Conservation (phyloP, 2,888 invertebrate genomes). For the Rugalucina vietnamica region DNA sequence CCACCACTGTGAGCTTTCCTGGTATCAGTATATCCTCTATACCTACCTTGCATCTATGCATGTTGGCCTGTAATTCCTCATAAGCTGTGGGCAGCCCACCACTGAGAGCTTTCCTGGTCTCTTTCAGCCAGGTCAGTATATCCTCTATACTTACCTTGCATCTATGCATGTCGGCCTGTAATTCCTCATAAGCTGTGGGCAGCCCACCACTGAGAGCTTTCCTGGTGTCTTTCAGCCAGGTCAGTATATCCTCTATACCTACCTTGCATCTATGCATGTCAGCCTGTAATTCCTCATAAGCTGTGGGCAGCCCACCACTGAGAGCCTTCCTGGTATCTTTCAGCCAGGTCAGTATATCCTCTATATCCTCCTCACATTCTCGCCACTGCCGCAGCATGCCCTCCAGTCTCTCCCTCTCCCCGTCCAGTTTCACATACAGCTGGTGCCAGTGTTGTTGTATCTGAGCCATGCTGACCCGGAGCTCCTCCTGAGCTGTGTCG, state of each 20-base stretch:
- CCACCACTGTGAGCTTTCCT: conserved; percentile 66
- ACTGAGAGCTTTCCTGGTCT: too few species aligned
- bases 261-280: conserved; percentile 80
- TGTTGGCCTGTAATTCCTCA: too few species aligned
- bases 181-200: conserved; percentile 78
- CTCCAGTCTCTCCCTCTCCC: conserved; percentile 72
- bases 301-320: conserved; percentile 72
- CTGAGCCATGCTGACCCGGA: conserved; percentile 68
- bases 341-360: conserved; percentile 79
- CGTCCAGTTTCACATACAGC: conserved; percentile 71
- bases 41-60: too few species aligned
- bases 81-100: too few species aligned
- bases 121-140: too few species aligned
- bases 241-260: conserved; percentile 79
- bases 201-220: conserved; percentile 67
- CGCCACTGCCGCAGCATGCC: conserved; percentile 76
- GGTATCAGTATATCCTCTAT: too few species aligned
- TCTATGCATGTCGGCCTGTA: conserved; percentile 77
- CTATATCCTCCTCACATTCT: conserved; percentile 80
- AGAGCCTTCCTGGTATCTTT: conserved; percentile 74
- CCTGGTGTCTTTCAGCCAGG: conserved; percentile 79
- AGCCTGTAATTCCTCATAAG: conserved; percentile 78
- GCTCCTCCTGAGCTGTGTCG: conserved; percentile 65
- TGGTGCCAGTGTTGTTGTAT: conserved; percentile 73
- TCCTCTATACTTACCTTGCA: conserved; percentile 82